Conservation (phyloP, 2,113 vertebrate genomes). For the Oryzias woworae region DNA sequence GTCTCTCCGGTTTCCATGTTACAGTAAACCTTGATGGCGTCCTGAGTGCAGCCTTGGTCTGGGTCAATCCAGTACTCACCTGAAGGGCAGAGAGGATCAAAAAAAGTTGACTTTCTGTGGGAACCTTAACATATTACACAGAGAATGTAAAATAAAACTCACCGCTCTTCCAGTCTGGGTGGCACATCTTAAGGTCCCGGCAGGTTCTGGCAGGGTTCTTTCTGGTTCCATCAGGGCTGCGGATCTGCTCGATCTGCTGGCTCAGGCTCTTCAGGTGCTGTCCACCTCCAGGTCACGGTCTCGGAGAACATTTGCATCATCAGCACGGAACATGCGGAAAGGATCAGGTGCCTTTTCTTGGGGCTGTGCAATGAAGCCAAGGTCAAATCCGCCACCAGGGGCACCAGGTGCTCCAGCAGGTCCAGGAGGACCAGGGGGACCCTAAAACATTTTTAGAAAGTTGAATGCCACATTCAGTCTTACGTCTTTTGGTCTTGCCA, state of each 20-base stretch:
- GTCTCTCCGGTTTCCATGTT: conserved; percentile 98
- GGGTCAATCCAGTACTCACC: conserved; percentile 98
- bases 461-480: neutral
- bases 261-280: conserved; percentile 98
- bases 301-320: conserved; percentile 93
- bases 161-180: conserved; percentile 98
- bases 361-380: conserved; percentile 93
- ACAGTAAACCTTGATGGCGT: conserved; percentile 97
- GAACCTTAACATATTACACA: no score
- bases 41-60: conserved; percentile 97
- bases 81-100: conserved; percentile 47
- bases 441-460: conserved; percentile 72
- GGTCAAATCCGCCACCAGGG: conserved; percentile 90
- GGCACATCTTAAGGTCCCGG: conserved; percentile 99
- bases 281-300: conserved; percentile 97
- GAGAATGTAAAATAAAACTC: conserved; percentile 22
- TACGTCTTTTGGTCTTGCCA: no score
- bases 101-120: neutral
- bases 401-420: conserved; percentile 88
- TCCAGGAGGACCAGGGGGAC: conserved; percentile 90
- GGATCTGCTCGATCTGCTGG: conserved; percentile 98
- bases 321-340: conserved; percentile 88
- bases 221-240: conserved; percentile 93
- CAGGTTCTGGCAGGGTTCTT: conserved; percentile 98
- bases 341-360: conserved; percentile 91